Percentiles rank a stretch among this genome's conserved stretches.
phyloP scores from a whole-genome alignment of 1,140 invertebrate genomes.

The Philopotamus ludificatus region DNA sequence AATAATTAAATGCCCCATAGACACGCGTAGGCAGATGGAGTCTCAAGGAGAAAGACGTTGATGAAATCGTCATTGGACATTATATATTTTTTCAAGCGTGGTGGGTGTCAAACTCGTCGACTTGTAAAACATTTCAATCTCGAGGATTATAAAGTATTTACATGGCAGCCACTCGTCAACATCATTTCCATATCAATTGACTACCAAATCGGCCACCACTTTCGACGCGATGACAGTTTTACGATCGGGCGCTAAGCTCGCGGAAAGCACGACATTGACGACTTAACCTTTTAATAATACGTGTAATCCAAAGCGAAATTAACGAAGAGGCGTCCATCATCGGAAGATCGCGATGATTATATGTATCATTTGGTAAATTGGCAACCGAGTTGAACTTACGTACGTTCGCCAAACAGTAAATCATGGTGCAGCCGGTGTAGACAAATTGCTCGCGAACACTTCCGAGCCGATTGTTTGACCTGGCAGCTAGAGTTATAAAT shows the following conservation, averaged over 20 bases:
- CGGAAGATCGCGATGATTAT: too few species aligned
- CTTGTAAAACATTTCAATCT: conserved; percentile 4
- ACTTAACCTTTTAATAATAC: too few species aligned
- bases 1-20: too few species aligned
- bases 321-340: too few species aligned
- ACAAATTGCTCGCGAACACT: not conserved
- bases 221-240: not conserved
- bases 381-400: too few species aligned
- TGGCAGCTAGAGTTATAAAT: conserved; percentile 26
- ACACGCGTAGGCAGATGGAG: too few species aligned
- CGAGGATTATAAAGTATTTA: conserved; percentile 4
- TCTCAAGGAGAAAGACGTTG: too few species aligned
- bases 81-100: not conserved
- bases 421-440: not conserved
- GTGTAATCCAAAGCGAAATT: too few species aligned
- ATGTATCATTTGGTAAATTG: too few species aligned
- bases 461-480: conserved; percentile 28
- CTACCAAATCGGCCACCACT: not conserved
- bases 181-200: conserved; percentile 5
- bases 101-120: conserved; percentile 1
- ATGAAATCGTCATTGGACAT: too few species aligned
- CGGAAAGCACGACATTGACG: too few species aligned
- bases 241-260: too few species aligned
- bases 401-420: not conserved
- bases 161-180: not conserved